These are phyloP conservation scores for Himalopsyche japonica DNA, from an alignment of 2,888 invertebrate genomes.

Conservation along the genomic window DNA sequence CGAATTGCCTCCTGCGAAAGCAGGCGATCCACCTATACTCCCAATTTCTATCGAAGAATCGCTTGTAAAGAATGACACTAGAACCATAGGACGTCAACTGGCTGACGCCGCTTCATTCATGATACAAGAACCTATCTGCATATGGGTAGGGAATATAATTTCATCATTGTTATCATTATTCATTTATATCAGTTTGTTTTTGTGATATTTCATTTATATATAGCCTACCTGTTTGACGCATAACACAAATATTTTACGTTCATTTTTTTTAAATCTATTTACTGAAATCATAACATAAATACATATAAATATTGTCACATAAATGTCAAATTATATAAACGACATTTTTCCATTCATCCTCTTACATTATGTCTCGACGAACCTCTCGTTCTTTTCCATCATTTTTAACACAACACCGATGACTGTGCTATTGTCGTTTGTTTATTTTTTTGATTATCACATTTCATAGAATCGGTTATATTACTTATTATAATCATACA, in stretches of 20 bases:
- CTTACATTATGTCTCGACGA: too few species aligned
- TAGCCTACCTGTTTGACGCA: not conserved
- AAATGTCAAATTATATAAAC: too few species aligned
- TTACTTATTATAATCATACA: too few species aligned
- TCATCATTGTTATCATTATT: not conserved
- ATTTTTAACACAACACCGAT: too few species aligned
- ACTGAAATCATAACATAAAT: too few species aligned
- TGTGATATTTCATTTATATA: not conserved
- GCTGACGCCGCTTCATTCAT: conserved; percentile 69
- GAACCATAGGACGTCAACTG: conserved; percentile 60
- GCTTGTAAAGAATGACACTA: conserved; percentile 46
- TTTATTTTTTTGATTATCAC: too few species aligned
- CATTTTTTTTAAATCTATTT: too few species aligned
- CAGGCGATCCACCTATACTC: not conserved
- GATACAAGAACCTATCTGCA: conserved; percentile 79
- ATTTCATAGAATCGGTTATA: too few species aligned
- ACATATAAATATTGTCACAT: too few species aligned
- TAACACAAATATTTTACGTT: not conserved
- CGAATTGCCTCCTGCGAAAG: not conserved
- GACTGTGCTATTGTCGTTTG: too few species aligned
- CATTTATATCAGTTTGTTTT: not conserved
- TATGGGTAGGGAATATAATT: conserved; percentile 70
- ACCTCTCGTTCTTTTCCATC: too few species aligned
- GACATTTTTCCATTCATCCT: too few species aligned
- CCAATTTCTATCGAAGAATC: not conserved